These are phyloP conservation scores for Sarcophaga rosellei DNA, from an alignment of 2,888 invertebrate species.

Conservation along the genomic window DNA sequence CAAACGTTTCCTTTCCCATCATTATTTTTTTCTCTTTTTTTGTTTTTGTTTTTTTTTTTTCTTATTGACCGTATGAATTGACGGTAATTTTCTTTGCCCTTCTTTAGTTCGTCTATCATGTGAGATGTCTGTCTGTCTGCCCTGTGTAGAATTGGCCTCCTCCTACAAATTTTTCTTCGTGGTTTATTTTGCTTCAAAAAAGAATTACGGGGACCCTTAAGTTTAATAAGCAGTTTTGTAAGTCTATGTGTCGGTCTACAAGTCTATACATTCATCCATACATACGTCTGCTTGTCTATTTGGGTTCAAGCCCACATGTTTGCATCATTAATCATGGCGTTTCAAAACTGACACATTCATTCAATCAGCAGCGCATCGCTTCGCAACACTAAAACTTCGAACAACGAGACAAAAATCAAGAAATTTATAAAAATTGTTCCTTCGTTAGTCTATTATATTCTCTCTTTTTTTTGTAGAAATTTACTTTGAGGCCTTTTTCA, in stretches of 20 bases:
- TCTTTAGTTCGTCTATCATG: slow-evolving; percentile 64
- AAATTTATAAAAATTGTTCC: slow-evolving; percentile 7
- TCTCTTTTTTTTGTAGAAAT: not conserved
- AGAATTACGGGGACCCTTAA: slow-evolving; percentile 49
- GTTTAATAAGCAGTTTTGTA: slow-evolving; percentile 60
- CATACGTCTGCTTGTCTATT: slow-evolving; percentile 34
- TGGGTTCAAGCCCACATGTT: slow-evolving; percentile 78
- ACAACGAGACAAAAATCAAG: slow-evolving; percentile 66
- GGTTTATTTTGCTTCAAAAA: slow-evolving; percentile 44
- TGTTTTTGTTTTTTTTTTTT: not conserved
- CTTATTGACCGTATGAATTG: slow-evolving; percentile 45
- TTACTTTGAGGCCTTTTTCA: not conserved
- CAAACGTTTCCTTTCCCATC: slow-evolving; percentile 64
- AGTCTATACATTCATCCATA: slow-evolving; percentile 1
- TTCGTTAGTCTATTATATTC: not conserved
- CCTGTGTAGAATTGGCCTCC: slow-evolving; percentile 61
- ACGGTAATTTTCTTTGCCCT: slow-evolving; percentile 24
- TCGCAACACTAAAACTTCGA: slow-evolving; percentile 70
- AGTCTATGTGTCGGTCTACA: slow-evolving; percentile 18
- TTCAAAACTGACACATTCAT: slow-evolving; percentile 78
- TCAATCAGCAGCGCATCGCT: slow-evolving; percentile 76
- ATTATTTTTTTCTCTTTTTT: not conserved
- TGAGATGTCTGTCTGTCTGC: slow-evolving; percentile 67
- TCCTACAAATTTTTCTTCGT: slow-evolving; percentile 14
- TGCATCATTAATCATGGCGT: slow-evolving; percentile 81